These are phyloP conservation scores for Odocoileus hemionus DNA, from an alignment of 2,113 vertebrate genomes.

Conservation along the genomic window DNA sequence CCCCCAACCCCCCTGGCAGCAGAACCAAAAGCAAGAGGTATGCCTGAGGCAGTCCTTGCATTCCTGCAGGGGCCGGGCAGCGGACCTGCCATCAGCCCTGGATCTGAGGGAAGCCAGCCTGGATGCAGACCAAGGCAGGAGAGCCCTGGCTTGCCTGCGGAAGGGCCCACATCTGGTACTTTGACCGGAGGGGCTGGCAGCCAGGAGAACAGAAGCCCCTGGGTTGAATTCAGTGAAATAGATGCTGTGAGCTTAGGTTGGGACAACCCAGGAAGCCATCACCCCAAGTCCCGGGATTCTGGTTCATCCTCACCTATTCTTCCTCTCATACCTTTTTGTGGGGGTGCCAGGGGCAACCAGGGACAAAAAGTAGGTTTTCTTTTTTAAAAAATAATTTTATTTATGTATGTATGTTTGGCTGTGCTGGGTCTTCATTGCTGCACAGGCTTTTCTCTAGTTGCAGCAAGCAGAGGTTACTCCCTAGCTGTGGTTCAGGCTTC, in stretches of 20 bases:
- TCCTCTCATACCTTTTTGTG: background rate
- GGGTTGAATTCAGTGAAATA: background rate
- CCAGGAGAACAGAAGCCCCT: background rate
- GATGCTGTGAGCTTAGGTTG: background rate
- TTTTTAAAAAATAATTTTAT: background rate
- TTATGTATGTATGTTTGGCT: background rate
- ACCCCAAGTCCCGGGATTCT: background rate
- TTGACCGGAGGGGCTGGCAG: background rate
- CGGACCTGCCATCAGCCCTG: accelerated
- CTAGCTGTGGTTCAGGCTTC: background rate
- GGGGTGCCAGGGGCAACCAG: background rate
- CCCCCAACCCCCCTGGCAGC: background rate
- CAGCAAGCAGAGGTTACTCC: background rate
- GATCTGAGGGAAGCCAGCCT: background rate
- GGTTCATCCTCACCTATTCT: background rate
- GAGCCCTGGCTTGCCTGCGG: background rate
- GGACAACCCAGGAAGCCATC: background rate
- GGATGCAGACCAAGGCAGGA: background rate
- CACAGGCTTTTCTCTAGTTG: background rate
- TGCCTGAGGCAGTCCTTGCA: background rate
- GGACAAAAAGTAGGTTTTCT: background rate
- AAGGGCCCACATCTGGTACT: background rate
- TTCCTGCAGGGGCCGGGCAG: background rate
- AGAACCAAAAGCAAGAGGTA: background rate
- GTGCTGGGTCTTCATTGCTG: background rate